These are phyloP conservation scores for Anguilla marmorata DNA, from an alignment of 2,797 vertebrate genomes.

Conservation along the genomic window DNA sequence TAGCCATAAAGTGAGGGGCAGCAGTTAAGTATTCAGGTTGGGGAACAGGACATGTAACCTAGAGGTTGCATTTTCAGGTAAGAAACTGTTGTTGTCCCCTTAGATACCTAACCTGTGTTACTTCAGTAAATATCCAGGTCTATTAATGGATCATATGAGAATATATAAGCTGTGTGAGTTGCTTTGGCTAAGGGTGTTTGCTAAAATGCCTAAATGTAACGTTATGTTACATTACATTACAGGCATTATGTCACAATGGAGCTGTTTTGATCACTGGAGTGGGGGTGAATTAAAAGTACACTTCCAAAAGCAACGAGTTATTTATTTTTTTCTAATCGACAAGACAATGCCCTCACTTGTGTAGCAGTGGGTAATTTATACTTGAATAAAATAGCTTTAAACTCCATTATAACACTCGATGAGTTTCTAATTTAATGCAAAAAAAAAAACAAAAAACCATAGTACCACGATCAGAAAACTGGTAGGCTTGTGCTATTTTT, in stretches of 20 bases:
- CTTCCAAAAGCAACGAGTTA: slow-evolving; percentile 42
- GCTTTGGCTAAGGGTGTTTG: neutral
- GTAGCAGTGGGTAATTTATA: slow-evolving; percentile 44
- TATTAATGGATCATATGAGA: too few species aligned
- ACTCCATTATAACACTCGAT: slow-evolving; percentile 56
- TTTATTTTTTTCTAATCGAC: slow-evolving; percentile 33
- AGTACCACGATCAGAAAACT: neutral
- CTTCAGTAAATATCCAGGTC: too few species aligned
- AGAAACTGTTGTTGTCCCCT: neutral
- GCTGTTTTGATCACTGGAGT: neutral
- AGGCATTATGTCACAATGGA: neutral
- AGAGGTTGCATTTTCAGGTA: neutral
- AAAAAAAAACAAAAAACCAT: neutral
- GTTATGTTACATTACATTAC: neutral
- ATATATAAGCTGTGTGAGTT: too few species aligned
- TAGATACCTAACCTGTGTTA: too few species aligned
- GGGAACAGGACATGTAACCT: neutral
- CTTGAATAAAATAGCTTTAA: neutral
- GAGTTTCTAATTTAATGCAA: neutral
- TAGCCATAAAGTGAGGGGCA: neutral
- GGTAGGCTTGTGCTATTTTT: slow-evolving; percentile 52
- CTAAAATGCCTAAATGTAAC: neutral
- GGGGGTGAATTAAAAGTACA: slow-evolving; percentile 33
- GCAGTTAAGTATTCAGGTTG: neutral
- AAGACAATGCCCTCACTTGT: slow-evolving; percentile 51